phyloP scores from a whole-genome alignment of 2,797 vertebrate genomes.

The Pterois miles region DNA sequence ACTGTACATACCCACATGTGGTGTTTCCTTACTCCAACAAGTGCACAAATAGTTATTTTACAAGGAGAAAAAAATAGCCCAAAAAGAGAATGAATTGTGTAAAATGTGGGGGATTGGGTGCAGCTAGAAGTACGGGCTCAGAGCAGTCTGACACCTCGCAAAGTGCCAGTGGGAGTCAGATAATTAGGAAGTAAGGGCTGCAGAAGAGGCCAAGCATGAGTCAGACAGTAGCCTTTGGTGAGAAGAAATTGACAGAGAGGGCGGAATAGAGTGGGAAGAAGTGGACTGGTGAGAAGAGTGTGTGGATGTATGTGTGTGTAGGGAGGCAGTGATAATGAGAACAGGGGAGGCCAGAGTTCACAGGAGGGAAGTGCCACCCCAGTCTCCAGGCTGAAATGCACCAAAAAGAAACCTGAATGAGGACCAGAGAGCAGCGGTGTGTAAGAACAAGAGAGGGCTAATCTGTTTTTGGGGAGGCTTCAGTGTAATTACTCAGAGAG shows the following conservation, averaged over 20 bases:
- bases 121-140: constrained; percentile 13
- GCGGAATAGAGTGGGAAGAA: constrained; percentile 54
- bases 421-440: background rate
- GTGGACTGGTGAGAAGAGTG: constrained; percentile 50
- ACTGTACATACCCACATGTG: background rate
- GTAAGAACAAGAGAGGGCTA: background rate
- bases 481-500: constrained; percentile 42
- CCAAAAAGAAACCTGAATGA: background rate
- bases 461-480: constrained; percentile 14
- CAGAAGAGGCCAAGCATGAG: constrained; percentile 62
- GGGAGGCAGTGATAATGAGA: constrained; percentile 49
- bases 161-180: constrained; percentile 71
- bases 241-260: constrained; percentile 57
- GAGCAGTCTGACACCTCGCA: constrained; percentile 52
- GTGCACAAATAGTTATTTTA: background rate
- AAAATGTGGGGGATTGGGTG: constrained; percentile 41
- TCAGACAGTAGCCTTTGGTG: constrained; percentile 56
- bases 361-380: constrained; percentile 1
- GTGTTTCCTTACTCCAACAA: background rate
- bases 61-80: background rate
- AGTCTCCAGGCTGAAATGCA: constrained; percentile 16
- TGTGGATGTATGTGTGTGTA: background rate
- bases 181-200: constrained; percentile 63
- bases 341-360: constrained; percentile 11
- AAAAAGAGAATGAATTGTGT: constrained; percentile 6